These are phyloP conservation scores for Malacosoma neustria DNA, from an alignment of 2,888 invertebrate genomes.

Conservation along the genomic window DNA sequence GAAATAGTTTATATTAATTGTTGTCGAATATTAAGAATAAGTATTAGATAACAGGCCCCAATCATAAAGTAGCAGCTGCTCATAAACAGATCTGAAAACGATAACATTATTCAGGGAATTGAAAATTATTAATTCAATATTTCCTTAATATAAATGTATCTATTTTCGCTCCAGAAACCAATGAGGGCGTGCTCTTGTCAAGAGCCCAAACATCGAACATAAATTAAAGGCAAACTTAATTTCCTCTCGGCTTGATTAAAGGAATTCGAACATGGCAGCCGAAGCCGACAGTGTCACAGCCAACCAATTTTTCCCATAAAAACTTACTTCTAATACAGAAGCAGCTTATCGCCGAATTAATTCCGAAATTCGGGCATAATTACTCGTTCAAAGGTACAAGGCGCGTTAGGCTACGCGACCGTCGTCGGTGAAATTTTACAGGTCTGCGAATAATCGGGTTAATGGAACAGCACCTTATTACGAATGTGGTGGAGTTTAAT, in stretches of 20 bases:
- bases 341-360: conserved; percentile 61
- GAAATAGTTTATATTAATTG: too few species aligned
- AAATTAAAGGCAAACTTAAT: background rate
- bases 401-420: conserved; percentile 28
- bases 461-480: conserved; percentile 25
- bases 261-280: conserved; percentile 26
- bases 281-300: conserved; percentile 25
- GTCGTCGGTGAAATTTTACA: conserved; percentile 27
- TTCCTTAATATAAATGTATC: too few species aligned
- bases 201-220: background rate
- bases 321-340: conserved; percentile 14
- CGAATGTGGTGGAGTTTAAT: conserved; percentile 22
- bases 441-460: conserved; percentile 14
- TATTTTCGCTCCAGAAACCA: background rate
- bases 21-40: too few species aligned
- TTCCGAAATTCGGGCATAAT: conserved; percentile 65
- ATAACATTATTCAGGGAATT: too few species aligned
- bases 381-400: conserved; percentile 64
- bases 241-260: conserved; percentile 19
- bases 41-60: too few species aligned
- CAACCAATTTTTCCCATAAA: conserved; percentile 1
- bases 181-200: background rate
- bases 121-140: too few species aligned
- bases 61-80: too few species aligned
- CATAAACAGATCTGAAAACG: too few species aligned